phyloP scores from a whole-genome alignment of 2,797 vertebrate genomes.

The Kryptopterus vitreolus region DNA sequence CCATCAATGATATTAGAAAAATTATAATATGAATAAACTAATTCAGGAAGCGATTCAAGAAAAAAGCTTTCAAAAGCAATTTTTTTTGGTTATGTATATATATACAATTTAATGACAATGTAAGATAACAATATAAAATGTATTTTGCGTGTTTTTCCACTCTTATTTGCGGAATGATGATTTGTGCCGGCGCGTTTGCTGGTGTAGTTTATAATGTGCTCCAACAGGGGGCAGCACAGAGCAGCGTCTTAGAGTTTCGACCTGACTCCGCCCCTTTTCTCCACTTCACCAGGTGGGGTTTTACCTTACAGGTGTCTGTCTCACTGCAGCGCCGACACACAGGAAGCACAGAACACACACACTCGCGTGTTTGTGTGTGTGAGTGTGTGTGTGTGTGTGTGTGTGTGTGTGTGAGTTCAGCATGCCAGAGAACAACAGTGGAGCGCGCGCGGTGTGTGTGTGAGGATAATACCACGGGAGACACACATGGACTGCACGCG shows the following conservation, averaged over 20 bases:
- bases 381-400: neutral
- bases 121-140: neutral
- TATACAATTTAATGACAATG: too few species aligned
- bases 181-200: neutral
- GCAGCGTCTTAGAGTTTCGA: neutral
- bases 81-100: too few species aligned
- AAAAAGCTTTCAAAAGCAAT: too few species aligned
- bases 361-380: neutral
- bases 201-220: neutral
- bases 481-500: conserved; percentile 17
- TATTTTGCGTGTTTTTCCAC: neutral
- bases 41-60: conserved; percentile 1
- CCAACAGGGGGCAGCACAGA: conserved; percentile 11
- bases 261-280: neutral
- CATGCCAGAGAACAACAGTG: neutral
- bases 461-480: neutral
- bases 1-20: neutral
- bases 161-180: neutral
- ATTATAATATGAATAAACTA: neutral
- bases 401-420: neutral
- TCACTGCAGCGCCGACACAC: neutral
- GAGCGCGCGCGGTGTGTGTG: neutral
- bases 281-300: conserved; percentile 25
- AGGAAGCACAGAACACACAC: neutral
- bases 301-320: conserved; percentile 12